phyloP scores from a whole-genome alignment of 2,113 vertebrate species.

The Odontophorus gujanensis region DNA sequence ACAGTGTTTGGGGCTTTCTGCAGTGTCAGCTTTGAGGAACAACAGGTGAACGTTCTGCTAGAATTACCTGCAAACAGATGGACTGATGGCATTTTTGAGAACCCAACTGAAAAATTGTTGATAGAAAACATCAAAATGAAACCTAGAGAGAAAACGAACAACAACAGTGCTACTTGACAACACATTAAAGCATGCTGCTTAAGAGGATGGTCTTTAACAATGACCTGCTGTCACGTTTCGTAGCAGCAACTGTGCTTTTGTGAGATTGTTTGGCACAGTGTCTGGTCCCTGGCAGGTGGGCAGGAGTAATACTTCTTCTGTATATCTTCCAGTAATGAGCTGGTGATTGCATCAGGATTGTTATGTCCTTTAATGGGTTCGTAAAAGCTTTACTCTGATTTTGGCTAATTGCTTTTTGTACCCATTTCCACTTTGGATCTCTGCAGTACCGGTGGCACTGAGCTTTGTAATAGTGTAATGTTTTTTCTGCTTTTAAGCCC shows the following conservation, averaged over 20 bases:
- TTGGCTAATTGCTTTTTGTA: background rate
- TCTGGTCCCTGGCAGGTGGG: background rate
- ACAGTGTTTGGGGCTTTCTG: background rate
- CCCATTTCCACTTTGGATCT: background rate
- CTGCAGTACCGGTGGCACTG: background rate
- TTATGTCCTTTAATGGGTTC: background rate
- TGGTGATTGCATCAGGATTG: background rate
- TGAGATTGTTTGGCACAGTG: background rate
- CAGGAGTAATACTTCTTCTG: background rate
- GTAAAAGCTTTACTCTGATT: background rate
- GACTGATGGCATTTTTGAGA: background rate
- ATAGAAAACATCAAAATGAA: background rate
- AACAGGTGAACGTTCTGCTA: background rate
- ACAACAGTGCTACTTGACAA: background rate
- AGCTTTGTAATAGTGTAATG: background rate
- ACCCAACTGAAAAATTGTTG: background rate
- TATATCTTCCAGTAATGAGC: background rate
- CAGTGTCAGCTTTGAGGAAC: background rate
- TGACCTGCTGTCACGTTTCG: background rate
- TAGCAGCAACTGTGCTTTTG: background rate
- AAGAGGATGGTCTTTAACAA: background rate
- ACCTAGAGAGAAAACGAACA: background rate
- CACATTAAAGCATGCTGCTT: background rate
- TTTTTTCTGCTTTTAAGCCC: background rate
- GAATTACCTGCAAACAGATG: background rate